Base-by-base conservation (phyloP, 2,797 vertebrate species). In the Spea hammondii region DNA sequence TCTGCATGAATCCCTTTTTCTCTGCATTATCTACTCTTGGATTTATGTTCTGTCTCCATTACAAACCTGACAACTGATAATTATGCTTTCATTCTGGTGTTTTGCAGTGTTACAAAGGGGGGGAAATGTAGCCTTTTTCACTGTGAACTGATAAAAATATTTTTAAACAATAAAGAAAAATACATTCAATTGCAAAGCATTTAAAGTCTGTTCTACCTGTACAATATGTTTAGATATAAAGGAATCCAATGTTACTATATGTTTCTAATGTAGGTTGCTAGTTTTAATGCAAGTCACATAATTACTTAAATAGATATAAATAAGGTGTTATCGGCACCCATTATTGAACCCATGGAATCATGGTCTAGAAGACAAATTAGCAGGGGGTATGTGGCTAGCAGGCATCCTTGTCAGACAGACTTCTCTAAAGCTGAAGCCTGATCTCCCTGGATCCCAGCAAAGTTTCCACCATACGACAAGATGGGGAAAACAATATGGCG, bases 51-150 rank as follows among this genome's bases (percentile, higher is more conserved):
- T 17, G 48, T 53, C 50, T 65, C 49, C 62, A 62, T 70, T 77
- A 62, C 54, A 62, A 65, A 53, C 44, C 44, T 65, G 59, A 71
- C 59, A 78, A 65, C 13, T 8, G 47, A 12, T 71, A 71, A 71
- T 71, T 78, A 78, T 70, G 59, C 12, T 78, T 71, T 78, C 49
- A 71, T 65, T 65, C 8, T 54, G 6, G 6, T 9, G 4, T 76
- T 76, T 60, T 11, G 32, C 13, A 53, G 45, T 62, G 47, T 12
- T 65, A 62, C 59, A 17, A 44, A 7, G 5, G 59, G 59, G n/a
- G 32, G 12, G 32, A 17, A 17, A 2, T 62, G 9, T 62, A 62
- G 59, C 14, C 2, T 6, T 62, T 1, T 59, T 62, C 59, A 6
- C 8, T n/a, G n/a, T 62, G 32, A 62, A 17, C 8, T 65, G 44